Evolutionary conservation across 2,888 invertebrate genomes (phyloP).

Genomic region (Galerucella nymphaeae): DNA sequence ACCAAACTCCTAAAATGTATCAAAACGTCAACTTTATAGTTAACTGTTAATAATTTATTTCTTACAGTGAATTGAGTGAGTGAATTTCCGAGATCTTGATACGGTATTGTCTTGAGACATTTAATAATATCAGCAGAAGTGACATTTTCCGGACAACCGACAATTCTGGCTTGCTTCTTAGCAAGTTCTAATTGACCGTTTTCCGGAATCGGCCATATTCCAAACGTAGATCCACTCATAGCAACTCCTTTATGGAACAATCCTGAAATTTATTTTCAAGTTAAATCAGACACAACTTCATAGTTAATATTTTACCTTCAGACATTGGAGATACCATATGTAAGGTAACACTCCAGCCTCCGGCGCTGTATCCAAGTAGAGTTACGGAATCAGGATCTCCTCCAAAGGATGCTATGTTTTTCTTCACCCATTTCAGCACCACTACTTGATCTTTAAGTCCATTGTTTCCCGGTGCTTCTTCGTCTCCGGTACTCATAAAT

Average conservation of each 20-base stretch:
- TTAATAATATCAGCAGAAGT: conserved; percentile 68
- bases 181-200: conserved; percentile 70
- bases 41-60: conserved; percentile 14
- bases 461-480: conserved; percentile 75
- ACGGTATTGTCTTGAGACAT: conserved; percentile 70
- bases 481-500: conserved; percentile 72
- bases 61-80: conserved; percentile 65
- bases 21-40: neutral
- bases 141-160: conserved; percentile 69
- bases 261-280: conserved; percentile 3
- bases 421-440: conserved; percentile 74
- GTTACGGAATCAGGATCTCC: conserved; percentile 76
- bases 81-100: conserved; percentile 67
- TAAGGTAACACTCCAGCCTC: conserved; percentile 63
- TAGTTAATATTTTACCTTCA: conserved; percentile 60
- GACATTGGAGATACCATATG: conserved; percentile 76
- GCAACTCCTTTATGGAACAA: conserved; percentile 75
- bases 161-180: conserved; percentile 70
- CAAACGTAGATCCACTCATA: conserved; percentile 73
- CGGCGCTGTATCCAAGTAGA: conserved; percentile 70
- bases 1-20: conserved; percentile 66
- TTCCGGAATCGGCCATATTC: conserved; percentile 67
- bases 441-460: conserved; percentile 79
- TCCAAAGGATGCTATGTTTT: conserved; percentile 75
- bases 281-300: too few relatives aligned